Conservation (phyloP, 2,113 vertebrate species). For the Gadus macrocephalus region DNA sequence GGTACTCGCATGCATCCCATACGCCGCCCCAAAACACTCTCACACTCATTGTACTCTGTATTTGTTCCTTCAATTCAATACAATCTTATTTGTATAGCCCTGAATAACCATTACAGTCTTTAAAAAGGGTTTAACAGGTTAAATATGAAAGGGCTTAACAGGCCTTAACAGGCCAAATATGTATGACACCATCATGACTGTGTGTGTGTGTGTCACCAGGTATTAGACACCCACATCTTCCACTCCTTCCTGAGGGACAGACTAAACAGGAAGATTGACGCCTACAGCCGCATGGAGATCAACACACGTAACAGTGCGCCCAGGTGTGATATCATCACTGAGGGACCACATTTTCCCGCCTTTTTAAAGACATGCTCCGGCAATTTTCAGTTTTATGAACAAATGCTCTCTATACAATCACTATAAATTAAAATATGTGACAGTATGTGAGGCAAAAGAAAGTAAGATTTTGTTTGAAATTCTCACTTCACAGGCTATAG, state of each 20-base stretch:
- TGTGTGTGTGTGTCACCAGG: conserved; percentile 64
- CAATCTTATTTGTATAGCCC: no score
- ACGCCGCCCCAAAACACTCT: neutral
- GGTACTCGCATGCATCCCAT: conserved; percentile 60
- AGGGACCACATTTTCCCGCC: no score
- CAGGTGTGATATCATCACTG: conserved; percentile 68
- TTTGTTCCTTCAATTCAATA: neutral
- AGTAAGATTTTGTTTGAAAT: no score
- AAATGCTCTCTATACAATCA: no score
- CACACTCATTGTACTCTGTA: neutral
- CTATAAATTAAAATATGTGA: no score
- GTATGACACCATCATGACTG: neutral
- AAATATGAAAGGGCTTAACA: no score
- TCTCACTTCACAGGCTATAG: no score
- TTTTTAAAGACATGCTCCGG: neutral
- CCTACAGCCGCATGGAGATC: conserved; percentile 83
- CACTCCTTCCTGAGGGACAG: conserved; percentile 92
- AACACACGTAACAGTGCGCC: conserved; percentile 74
- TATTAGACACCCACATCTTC: conserved; percentile 91
- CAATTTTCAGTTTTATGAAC: no score
- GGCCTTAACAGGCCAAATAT: neutral
- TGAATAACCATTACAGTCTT: no score
- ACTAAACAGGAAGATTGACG: conserved; percentile 84
- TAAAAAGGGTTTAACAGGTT: no score
- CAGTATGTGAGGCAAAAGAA: no score